These are phyloP conservation scores for Sinocyclocheilus anshuiensis DNA, from an alignment of 2,113 vertebrate species.

Conservation along the genomic window DNA sequence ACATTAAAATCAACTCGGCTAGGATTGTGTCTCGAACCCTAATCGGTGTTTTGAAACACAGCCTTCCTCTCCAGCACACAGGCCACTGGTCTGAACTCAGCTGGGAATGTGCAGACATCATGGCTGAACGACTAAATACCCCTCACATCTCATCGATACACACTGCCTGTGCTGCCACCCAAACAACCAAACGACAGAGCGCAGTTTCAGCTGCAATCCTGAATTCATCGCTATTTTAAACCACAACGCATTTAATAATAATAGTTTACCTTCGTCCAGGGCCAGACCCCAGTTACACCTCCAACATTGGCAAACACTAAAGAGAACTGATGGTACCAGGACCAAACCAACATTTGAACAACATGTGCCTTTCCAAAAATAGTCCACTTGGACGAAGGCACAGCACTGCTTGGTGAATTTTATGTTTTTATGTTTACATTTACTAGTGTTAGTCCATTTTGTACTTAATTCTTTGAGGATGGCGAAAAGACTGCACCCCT, in stretches of 20 bases:
- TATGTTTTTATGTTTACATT: not conserved
- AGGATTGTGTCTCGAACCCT: too few relatives aligned
- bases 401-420: not conserved
- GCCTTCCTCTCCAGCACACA: slow-evolving; percentile 20
- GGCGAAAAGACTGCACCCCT: not conserved
- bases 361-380: not conserved
- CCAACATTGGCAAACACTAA: slow-evolving; percentile 94
- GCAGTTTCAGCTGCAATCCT: slow-evolving; percentile 24
- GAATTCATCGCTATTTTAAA: slow-evolving; percentile 39
- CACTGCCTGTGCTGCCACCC: slow-evolving; percentile 50
- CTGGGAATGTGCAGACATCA: slow-evolving; percentile 67
- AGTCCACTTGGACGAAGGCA: not conserved
- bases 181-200: slow-evolving; percentile 31
- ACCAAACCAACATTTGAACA: slow-evolving; percentile 66
- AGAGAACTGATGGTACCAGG: slow-evolving; percentile 82
- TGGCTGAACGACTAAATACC: slow-evolving; percentile 76
- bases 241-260: slow-evolving; percentile 58
- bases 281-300: slow-evolving; percentile 86
- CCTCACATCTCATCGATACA: slow-evolving; percentile 59
- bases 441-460: not conserved
- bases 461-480: not conserved
- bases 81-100: slow-evolving; percentile 62
- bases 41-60: slow-evolving; percentile 3
- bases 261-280: slow-evolving; percentile 83
- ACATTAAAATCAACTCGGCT: not conserved